phyloP scores from a whole-genome alignment of 2,797 vertebrate genomes.

The Euthynnus affinis region DNA sequence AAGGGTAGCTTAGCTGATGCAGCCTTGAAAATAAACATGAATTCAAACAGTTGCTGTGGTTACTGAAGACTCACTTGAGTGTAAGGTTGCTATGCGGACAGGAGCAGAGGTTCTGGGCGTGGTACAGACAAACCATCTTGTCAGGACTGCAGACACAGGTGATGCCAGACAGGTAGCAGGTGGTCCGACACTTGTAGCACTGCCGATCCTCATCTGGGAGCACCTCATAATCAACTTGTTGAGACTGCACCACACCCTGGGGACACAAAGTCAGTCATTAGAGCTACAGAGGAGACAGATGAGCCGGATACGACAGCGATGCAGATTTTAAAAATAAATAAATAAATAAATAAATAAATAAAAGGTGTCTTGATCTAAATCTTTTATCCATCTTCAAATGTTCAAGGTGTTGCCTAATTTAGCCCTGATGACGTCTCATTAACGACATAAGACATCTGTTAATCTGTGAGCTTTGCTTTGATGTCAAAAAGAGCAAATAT shows the following conservation, averaged over 20 bases:
- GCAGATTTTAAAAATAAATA: no score
- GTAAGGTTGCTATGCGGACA: conserved; percentile 89
- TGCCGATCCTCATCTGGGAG: conserved; percentile 96
- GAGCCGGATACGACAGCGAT: conserved; percentile 43
- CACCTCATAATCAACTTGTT: conserved; percentile 91
- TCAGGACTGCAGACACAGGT: conserved; percentile 92
- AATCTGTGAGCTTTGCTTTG: neutral
- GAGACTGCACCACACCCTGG: conserved; percentile 91
- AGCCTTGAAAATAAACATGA: neutral
- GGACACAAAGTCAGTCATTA: conserved; percentile 59
- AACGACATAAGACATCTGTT: neutral
- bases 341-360: neutral
- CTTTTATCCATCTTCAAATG: conserved; percentile 1
- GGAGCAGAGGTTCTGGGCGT: conserved; percentile 90
- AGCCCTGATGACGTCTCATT: neutral
- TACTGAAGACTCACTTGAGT: conserved; percentile 88
- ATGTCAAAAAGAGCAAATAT: neutral
- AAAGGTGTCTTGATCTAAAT: neutral
- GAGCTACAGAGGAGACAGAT: conserved; percentile 18
- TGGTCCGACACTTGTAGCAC: conserved; percentile 95
- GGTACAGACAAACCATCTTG: conserved; percentile 92
- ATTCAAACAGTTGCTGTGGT: conserved; percentile 32
- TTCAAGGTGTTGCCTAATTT: neutral
- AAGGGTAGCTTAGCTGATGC: neutral
- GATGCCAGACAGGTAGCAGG: conserved; percentile 97